These are phyloP conservation scores for Tridacna gigas DNA, from an alignment of 2,888 invertebrate genomes.

Conservation along the genomic window DNA sequence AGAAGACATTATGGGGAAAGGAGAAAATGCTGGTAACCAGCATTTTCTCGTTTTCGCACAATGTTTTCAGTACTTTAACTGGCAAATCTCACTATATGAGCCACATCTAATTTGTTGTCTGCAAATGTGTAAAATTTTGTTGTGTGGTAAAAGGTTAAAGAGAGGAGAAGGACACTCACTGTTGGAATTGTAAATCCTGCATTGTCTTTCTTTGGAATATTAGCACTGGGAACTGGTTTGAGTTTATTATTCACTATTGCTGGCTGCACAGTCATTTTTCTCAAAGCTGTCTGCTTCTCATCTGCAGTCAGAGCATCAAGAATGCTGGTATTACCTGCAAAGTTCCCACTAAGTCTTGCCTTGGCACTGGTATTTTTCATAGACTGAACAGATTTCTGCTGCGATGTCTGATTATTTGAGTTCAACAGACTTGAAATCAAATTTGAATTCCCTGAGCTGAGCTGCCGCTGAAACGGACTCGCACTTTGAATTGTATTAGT, in stretches of 20 bases:
- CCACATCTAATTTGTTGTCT: too few species aligned
- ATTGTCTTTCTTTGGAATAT: constrained; percentile 59
- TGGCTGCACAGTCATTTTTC: constrained; percentile 15
- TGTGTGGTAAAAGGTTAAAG: neutral
- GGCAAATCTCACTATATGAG: too few species aligned
- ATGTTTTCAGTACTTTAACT: too few species aligned
- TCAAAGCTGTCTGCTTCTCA: constrained; percentile 42
- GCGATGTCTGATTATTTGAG: neutral
- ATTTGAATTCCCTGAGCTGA: constrained; percentile 8
- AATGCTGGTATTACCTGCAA: constrained; percentile 44
- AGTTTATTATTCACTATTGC: constrained; percentile 12
- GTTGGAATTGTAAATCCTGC: constrained; percentile 72
- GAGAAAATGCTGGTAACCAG: too few species aligned
- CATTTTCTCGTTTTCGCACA: too few species aligned
- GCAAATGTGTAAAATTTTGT: too few species aligned
- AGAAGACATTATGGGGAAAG: too few species aligned
- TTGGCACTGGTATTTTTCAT: constrained; percentile 12
- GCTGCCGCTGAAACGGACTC: neutral
- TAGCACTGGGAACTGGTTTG: constrained; percentile 1
- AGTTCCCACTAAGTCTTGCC: constrained; percentile 7
- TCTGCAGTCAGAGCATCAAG: constrained; percentile 53
- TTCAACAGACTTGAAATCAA: constrained; percentile 5
- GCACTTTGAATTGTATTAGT: neutral
- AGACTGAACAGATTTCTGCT: neutral
- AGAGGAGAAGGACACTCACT: constrained; percentile 46